These are phyloP conservation scores for Herpetotheres cachinnans DNA, from an alignment of 2,113 vertebrate species.

Conservation along the genomic window DNA sequence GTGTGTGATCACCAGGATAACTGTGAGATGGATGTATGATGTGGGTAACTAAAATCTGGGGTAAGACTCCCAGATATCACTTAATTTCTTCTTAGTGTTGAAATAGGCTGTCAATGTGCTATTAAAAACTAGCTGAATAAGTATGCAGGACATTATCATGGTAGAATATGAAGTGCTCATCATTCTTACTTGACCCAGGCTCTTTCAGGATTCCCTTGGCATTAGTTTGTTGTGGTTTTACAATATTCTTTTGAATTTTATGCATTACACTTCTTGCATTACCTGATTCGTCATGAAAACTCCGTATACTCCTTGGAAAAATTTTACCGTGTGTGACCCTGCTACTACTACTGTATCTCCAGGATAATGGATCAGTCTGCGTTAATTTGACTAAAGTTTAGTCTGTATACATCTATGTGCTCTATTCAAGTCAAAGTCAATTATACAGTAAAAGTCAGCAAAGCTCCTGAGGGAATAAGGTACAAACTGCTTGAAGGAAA, in stretches of 20 bases:
- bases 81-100: background rate
- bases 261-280: background rate
- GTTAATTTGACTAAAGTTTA: background rate
- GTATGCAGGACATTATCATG: background rate
- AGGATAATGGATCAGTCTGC: background rate
- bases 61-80: background rate
- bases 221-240: background rate
- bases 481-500: background rate
- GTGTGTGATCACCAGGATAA: background rate
- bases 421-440: background rate
- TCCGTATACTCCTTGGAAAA: background rate
- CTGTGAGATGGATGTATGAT: background rate
- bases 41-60: background rate
- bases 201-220: background rate
- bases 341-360: background rate
- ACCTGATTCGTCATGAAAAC: background rate
- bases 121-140: background rate
- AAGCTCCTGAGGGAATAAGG: background rate
- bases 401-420: background rate
- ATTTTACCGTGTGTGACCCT: background rate
- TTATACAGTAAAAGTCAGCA: background rate
- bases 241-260: background rate
- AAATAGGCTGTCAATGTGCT: background rate
- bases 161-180: background rate
- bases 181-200: background rate